Evolutionary conservation across 2,888 invertebrate genomes (phyloP).

Genomic region (Callyntrura guangdongensis): DNA sequence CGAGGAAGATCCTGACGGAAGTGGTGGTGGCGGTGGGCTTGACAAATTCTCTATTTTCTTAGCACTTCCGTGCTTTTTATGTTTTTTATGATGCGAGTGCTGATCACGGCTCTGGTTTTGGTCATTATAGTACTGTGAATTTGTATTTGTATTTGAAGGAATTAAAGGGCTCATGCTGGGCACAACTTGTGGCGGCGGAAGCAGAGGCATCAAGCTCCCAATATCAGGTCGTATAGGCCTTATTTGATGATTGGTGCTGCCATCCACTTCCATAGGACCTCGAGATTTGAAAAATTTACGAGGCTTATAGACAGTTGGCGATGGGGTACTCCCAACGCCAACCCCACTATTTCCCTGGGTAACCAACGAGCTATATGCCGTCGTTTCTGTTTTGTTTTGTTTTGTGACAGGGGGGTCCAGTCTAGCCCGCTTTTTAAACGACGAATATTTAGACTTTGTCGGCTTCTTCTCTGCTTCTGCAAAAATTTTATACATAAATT

Average conservation of each 20-base stretch:
- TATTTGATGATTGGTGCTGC: slow-evolving; percentile 19
- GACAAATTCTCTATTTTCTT: slow-evolving; percentile 78
- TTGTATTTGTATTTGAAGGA: slow-evolving; percentile 79
- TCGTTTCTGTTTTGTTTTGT: slow-evolving; percentile 34
- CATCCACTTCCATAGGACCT: slow-evolving; percentile 82
- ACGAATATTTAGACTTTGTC: slow-evolving; percentile 79
- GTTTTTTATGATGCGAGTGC: slow-evolving; percentile 52
- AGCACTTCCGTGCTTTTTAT: slow-evolving; percentile 53
- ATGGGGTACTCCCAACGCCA: slow-evolving; percentile 43
- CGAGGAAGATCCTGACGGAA: slow-evolving; percentile 3
- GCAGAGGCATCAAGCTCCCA: slow-evolving; percentile 53
- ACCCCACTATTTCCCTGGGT: background rate
- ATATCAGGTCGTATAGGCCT: slow-evolving; percentile 71
- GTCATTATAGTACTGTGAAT: slow-evolving; percentile 68
- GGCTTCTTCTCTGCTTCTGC: slow-evolving; percentile 75
- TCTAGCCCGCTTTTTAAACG: slow-evolving; percentile 81
- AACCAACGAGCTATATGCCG: background rate
- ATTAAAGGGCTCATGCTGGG: slow-evolving; percentile 63
- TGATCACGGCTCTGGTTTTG: slow-evolving; percentile 45
- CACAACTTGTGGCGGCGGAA: slow-evolving; percentile 63
- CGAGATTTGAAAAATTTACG: slow-evolving; percentile 95
- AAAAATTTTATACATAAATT: background rate
- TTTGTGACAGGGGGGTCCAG: slow-evolving; percentile 70
- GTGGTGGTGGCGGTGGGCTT: slow-evolving; percentile 51
- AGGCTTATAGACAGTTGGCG: slow-evolving; percentile 88